Conservation (phyloP, 1,140 invertebrate genomes). For the Drosophila pruinosa region DNA sequence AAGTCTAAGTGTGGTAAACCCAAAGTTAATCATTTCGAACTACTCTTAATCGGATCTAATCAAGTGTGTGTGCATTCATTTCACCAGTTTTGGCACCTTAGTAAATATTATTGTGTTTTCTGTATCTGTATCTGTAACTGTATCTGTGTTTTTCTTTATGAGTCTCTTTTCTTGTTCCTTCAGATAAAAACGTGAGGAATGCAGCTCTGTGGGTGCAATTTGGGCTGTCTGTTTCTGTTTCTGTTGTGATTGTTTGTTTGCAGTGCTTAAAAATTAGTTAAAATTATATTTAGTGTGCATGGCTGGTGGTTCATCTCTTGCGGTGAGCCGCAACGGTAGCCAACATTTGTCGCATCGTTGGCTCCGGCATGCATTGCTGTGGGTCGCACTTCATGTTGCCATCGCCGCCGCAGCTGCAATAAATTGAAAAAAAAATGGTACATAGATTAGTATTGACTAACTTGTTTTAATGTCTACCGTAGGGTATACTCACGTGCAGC, state of each 20-base stretch:
- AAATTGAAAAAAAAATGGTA: background rate
- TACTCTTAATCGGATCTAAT: slow-evolving; percentile 26
- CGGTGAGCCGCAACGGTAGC: slow-evolving; percentile 88
- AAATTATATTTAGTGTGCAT: slow-evolving; percentile 82
- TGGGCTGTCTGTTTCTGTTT: slow-evolving; percentile 40
- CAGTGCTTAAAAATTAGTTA: slow-evolving; percentile 81
- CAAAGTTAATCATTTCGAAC: slow-evolving; percentile 24
- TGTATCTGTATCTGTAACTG: slow-evolving; percentile 14
- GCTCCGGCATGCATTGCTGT: slow-evolving; percentile 92
- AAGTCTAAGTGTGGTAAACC: slow-evolving; percentile 42
- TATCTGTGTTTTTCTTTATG: slow-evolving; percentile 30
- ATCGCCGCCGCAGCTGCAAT: slow-evolving; percentile 90
- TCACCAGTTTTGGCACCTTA: slow-evolving; percentile 63
- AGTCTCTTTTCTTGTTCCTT: slow-evolving; percentile 45
- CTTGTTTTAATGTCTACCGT: too few species aligned
- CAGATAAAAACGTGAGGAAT: slow-evolving; percentile 39
- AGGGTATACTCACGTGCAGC: slow-evolving; percentile 92
- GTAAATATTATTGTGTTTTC: slow-evolving; percentile 25
- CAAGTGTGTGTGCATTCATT: slow-evolving; percentile 31
- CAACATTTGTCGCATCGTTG: slow-evolving; percentile 94
- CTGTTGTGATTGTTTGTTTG: slow-evolving; percentile 72
- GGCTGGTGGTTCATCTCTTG: slow-evolving; percentile 85
- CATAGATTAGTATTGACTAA: too few species aligned
- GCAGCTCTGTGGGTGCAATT: slow-evolving; percentile 61
- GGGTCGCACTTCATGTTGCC: slow-evolving; percentile 97